Base-by-base conservation (phyloP, 92 coral and sea anemone species). In the Porites lobata region DNA sequence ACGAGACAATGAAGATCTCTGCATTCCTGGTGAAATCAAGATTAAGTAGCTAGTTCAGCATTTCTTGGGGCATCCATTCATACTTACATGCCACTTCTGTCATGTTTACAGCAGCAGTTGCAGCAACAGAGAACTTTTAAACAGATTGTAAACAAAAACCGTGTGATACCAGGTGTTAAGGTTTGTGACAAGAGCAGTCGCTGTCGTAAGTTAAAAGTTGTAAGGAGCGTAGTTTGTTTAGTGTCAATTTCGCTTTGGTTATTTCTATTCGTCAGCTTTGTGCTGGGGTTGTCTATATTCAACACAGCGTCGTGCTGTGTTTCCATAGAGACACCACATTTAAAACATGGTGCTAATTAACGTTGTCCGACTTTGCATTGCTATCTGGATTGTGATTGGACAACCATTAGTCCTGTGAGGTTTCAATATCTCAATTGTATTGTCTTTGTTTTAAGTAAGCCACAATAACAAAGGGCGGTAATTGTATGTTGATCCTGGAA, bases 61-160 rank as follows among this genome's bases (percentile, higher is more conserved):
- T 7, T 78, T 51, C 24, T 13, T 21, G 8, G 52, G 64, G 12
- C 68, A 85, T 21, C 77, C 84, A 78, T 77, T 61, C 56, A 58
- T 3, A 86, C 99, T 94, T 82, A 96, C 99, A 80, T 69, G 90
- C 92, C 32, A 95, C 89, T 80, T 92, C 98, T 54, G 98, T 77
- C 98, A 89, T 91, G 78, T 65, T 90, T 82, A 43, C 86, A 21
- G 29, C 65, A 18, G 29, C 56, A 62, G 52, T 75, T 84, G 51
- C 87, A 73, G 22, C 73, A 22, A 70, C 59, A 69, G 47, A 70
- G 58, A 52, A 54, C 61, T 62, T 77, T 83, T 4, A 56, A 71
- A 70, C 43, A 58, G 70, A 19, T 70, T 70, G 21, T 13, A 26
- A 8, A 17, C 17, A 53, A 17, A 58, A 56, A n/a, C 47, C 7